Percentiles rank a stretch among this genome's conserved stretches.
phyloP scores from a whole-genome alignment of 2,113 vertebrate genomes.

The Pomatorhinus ruficollis region DNA sequence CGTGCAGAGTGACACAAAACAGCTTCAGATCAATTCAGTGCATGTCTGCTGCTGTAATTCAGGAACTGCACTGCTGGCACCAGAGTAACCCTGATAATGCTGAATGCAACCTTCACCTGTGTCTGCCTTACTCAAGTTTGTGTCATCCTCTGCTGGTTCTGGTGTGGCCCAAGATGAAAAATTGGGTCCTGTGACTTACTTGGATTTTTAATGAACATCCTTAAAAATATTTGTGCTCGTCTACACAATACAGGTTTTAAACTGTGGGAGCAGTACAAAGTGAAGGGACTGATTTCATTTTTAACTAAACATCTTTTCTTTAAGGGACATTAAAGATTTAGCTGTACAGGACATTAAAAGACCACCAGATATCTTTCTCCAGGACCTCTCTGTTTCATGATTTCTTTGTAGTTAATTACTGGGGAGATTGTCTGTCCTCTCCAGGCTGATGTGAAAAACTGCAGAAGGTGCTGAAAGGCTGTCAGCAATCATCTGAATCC shows the following conservation, averaged over 20 bases:
- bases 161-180: background rate
- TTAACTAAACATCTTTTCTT: background rate
- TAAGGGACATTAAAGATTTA: background rate
- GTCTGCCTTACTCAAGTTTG: background rate
- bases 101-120: fast-evolving
- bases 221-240: background rate
- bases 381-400: background rate
- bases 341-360: background rate
- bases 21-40: background rate
- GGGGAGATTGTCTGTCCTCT: background rate
- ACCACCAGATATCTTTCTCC: background rate
- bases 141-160: background rate
- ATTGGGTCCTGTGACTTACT: background rate
- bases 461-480: background rate
- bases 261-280: background rate
- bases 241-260: background rate
- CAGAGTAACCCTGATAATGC: background rate
- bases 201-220: background rate
- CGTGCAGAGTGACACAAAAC: background rate
- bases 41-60: background rate
- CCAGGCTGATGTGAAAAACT: background rate
- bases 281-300: background rate
- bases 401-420: background rate
- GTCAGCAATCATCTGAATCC: background rate
- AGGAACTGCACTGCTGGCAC: background rate